Evolutionary conservation across 2,113 vertebrate genomes (phyloP), one percentile per base, ranked within the genome.

Genomic region (Xyliphius kryptos): DNA sequence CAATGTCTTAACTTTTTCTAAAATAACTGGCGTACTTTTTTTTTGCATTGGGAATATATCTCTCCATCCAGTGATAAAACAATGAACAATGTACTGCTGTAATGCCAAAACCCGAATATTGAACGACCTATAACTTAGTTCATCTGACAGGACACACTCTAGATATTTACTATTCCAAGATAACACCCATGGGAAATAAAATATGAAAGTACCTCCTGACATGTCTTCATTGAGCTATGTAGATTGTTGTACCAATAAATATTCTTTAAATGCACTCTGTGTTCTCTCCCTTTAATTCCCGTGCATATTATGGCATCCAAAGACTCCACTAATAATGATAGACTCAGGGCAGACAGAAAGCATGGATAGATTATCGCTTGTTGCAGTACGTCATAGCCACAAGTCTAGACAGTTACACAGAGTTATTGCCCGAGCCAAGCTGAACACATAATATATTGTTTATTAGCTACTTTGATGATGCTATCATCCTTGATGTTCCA

Each of bases 71-170:
- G 13, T 36, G 16, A 47, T 57, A 54, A 14, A 59, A 63, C 37
- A 61, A 36, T 26, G 44, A 58, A 15, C 22, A 46, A n/a, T 52
- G 51, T 56, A 17, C 43, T 50, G 38, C 54, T 37, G n/a, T 38
- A 64, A 61, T 26, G 47, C 43, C 67, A 75, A 62, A 73, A n/a
- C 68, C 66, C 56, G 57, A 62, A 68, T 60, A 68, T 47, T 71
- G 44, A 75, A 48, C 44, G 62, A 36, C 14, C 55, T 47, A 21
- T 49, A 59, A 63, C 53, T 17, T 20, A 53, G 40, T 60, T 61
- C 41, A 52, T 46, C 54, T 65, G 53, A 56, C 43, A 40, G 63
- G 59, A 22, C 15, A 14, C 40, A 1, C 6, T 46, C 44, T 55
- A 65, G 56, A 44, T 26, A 19, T 52, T 71, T 49, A 44, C 15